Percentiles rank a stretch among this genome's conserved stretches.
Conservation (phyloP, 2,888 invertebrate genomes). For the Erannis defoliaria region DNA sequence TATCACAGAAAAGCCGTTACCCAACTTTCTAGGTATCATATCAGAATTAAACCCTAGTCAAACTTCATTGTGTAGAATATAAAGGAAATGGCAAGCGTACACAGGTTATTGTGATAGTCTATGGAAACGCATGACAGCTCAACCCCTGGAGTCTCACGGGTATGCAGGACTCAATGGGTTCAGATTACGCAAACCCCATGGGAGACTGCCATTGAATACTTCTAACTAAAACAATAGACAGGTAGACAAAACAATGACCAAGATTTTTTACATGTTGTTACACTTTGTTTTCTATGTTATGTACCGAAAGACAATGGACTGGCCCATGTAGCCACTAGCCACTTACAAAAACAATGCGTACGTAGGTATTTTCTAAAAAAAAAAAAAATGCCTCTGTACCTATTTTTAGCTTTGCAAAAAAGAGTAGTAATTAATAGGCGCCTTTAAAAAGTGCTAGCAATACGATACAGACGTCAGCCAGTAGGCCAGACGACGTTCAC, state of each 20-base stretch:
- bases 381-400: too few species aligned
- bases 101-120: background rate
- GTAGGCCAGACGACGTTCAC: too few species aligned
- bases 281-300: conserved; percentile 28
- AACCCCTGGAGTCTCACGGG: conserved; percentile 20
- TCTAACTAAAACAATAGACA: conserved; percentile 39
- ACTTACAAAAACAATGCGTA: background rate
- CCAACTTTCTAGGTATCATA: too few species aligned
- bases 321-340: conserved; percentile 2
- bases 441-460: too few species aligned
- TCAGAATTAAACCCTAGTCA: too few species aligned
- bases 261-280: conserved; percentile 34
- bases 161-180: conserved; percentile 28
- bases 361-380: background rate
- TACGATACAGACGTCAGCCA: too few species aligned
- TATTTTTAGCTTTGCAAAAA: too few species aligned
- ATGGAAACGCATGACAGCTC: conserved; percentile 10
- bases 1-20: background rate
- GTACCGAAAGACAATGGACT: conserved; percentile 37
- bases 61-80: too few species aligned
- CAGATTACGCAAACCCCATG: conserved; percentile 39
- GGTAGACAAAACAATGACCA: conserved; percentile 41
- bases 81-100: too few species aligned
- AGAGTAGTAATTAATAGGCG: too few species aligned
- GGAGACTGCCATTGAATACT: conserved; percentile 35